These are phyloP conservation scores for Rhadina sibilatrix DNA, from an alignment of 2,113 vertebrate genomes.

Conservation along the genomic window DNA sequence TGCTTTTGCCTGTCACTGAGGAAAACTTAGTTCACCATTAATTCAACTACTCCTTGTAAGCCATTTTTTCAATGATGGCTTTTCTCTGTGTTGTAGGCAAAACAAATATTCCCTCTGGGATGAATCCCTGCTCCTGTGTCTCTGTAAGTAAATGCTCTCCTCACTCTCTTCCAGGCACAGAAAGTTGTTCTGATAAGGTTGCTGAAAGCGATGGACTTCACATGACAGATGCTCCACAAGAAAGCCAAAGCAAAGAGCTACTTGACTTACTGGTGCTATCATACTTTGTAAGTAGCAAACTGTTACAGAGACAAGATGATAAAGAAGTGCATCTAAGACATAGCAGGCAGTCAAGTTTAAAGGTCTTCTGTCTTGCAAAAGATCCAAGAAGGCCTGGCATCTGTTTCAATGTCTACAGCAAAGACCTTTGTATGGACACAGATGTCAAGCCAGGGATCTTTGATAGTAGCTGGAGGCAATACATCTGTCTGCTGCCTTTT, in stretches of 20 bases:
- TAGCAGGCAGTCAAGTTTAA: not conserved
- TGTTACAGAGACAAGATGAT: constrained; percentile 2
- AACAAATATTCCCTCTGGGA: not conserved
- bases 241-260: not conserved
- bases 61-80: not conserved
- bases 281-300: not conserved
- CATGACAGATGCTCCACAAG: not conserved
- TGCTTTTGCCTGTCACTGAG: not conserved
- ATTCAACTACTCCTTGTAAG: not conserved
- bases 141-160: not conserved
- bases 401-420: not conserved
- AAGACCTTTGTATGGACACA: not conserved
- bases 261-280: not conserved
- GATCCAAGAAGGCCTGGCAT: not conserved
- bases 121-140: not conserved
- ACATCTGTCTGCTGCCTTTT: not conserved
- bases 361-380: not conserved
- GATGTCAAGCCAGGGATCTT: not conserved
- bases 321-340: not conserved
- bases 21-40: not conserved
- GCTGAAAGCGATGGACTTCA: not conserved
- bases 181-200: not conserved
- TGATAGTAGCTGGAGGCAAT: not conserved
- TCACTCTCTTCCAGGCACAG: not conserved
- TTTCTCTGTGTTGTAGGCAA: not conserved